Evolutionary conservation across 2,888 invertebrate species (phyloP).

Genomic region (Tiphia femorata): DNA sequence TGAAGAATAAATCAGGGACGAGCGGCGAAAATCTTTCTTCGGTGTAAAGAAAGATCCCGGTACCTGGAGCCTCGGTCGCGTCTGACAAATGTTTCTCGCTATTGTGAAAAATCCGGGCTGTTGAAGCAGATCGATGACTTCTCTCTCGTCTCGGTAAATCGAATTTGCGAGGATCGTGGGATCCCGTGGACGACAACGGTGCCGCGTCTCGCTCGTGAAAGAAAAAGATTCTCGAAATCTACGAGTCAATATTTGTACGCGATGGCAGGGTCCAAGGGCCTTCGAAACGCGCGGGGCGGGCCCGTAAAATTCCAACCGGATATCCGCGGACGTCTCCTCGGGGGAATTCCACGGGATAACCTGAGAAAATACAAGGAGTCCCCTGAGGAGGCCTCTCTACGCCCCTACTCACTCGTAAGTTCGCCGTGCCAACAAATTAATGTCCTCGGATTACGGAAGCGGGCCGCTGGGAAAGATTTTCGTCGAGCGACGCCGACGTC

Average conservation of each 20-base stretch:
- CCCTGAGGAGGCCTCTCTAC: conserved; percentile 30
- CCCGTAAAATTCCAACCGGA: conserved; percentile 47
- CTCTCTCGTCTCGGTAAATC: too few relatives aligned
- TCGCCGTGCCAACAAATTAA: conserved; percentile 51
- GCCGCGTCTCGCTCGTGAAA: background rate
- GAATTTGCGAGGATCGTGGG: conserved; percentile 4
- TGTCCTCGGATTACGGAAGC: conserved; percentile 52
- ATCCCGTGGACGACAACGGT: background rate
- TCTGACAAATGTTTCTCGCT: too few relatives aligned
- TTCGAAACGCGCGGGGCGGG: background rate
- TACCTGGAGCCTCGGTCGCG: background rate
- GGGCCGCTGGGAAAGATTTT: conserved; percentile 48
- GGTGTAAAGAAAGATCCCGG: too few relatives aligned
- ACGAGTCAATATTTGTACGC: conserved; percentile 38
- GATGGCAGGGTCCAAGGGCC: conserved; percentile 1
- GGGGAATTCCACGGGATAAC: conserved; percentile 36
- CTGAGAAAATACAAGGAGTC: conserved; percentile 53
- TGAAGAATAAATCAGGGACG: too few relatives aligned
- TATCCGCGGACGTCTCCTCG: conserved; percentile 25
- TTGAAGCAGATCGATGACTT: background rate
- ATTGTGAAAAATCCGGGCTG: background rate
- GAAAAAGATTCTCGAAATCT: conserved; percentile 18
- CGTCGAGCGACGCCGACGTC: too few relatives aligned
- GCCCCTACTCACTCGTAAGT: conserved; percentile 43
- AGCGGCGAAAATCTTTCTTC: too few relatives aligned